Evolutionary conservation across 2,113 vertebrate genomes (phyloP).

Genomic region (Ceyx melanurus): DNA sequence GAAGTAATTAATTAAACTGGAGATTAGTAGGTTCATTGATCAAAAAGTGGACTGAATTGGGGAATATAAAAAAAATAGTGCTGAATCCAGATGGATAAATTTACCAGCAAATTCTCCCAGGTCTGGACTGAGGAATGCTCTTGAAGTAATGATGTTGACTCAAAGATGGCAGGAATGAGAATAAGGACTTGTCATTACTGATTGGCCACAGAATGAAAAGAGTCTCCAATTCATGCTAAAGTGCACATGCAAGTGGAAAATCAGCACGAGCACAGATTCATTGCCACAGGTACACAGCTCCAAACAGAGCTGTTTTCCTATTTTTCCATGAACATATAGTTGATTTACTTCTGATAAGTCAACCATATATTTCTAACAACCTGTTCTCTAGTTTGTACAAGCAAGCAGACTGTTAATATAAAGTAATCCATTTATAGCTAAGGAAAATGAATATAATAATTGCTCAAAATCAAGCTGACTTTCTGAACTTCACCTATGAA

Average conservation of each 20-base stretch:
- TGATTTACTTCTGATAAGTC: not conserved
- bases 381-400: not conserved
- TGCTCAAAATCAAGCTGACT: not conserved
- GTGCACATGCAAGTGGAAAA: not conserved
- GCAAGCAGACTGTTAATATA: not conserved
- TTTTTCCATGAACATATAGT: not conserved
- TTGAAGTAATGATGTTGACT: not conserved
- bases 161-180: not conserved
- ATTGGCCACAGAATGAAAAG: not conserved
- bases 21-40: not conserved
- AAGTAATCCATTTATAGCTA: not conserved
- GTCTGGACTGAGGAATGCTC: not conserved
- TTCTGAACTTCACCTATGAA: not conserved
- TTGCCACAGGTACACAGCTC: not conserved
- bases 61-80: not conserved
- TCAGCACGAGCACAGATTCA: not conserved
- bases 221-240: not conserved
- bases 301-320: not conserved
- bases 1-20: not conserved
- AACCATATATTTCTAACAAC: not conserved
- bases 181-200: not conserved
- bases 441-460: not conserved
- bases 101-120: not conserved
- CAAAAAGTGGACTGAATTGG: not conserved
- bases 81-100: not conserved